phyloP scores from a whole-genome alignment of 2,113 vertebrate genomes.

The Mohoua ochrocephala region DNA sequence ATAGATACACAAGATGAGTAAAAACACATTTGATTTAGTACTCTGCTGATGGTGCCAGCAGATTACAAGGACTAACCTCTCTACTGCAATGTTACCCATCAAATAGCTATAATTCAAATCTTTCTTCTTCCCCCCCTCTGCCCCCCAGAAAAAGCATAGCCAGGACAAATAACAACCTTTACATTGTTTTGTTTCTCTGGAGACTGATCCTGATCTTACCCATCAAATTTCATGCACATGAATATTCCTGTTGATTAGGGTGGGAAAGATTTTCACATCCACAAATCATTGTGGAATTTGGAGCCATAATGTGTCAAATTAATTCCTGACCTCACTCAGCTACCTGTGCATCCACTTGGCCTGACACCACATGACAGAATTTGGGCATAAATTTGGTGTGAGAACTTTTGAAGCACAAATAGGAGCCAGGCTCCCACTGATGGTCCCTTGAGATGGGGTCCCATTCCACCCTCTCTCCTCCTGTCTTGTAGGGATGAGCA shows the following conservation, averaged over 20 bases:
- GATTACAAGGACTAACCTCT: conserved; percentile 33
- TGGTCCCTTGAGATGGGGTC: background rate
- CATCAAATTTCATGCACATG: background rate
- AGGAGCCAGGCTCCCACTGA: background rate
- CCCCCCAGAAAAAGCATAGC: background rate
- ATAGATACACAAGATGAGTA: conserved; percentile 21
- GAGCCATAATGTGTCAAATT: background rate
- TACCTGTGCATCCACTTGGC: background rate
- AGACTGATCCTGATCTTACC: background rate
- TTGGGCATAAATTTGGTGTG: background rate
- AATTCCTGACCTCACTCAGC: background rate
- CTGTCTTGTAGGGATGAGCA: background rate
- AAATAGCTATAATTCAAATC: background rate
- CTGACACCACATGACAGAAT: background rate
- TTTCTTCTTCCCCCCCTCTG: background rate
- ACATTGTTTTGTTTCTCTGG: background rate
- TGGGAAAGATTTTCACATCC: background rate
- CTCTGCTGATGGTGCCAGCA: background rate
- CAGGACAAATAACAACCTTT: background rate
- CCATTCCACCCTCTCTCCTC: background rate
- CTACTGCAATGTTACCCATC: background rate
- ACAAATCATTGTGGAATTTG: background rate
- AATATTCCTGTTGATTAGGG: background rate
- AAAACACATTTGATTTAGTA: conserved; percentile 23
- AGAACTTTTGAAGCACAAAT: background rate